These are phyloP conservation scores for Schlechtendalia chinensis DNA, from an alignment of 1,140 invertebrate species.

Conservation along the genomic window DNA sequence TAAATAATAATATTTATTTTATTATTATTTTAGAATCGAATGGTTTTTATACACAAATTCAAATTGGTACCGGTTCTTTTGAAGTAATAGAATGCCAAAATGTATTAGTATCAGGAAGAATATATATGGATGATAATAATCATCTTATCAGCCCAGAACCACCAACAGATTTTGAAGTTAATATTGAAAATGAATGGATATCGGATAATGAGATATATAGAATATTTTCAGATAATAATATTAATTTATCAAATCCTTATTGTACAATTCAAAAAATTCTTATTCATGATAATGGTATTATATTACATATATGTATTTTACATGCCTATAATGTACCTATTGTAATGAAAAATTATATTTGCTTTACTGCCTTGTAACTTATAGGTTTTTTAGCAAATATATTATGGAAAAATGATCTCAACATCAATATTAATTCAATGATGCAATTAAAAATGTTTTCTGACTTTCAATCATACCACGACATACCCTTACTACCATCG, in stretches of 20 bases:
- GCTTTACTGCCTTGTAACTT: constrained; percentile 8
- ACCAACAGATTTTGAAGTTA: constrained; percentile 7
- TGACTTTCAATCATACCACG: neutral
- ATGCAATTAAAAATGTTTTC: constrained; percentile 46
- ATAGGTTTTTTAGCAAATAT: constrained; percentile 29
- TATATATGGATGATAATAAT: constrained; percentile 5
- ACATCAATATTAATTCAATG: constrained; percentile 29
- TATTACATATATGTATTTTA: neutral
- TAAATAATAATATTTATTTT: constrained; percentile 11
- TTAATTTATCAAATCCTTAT: constrained; percentile 22
- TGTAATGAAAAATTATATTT: neutral
- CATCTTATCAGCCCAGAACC: constrained; percentile 36
- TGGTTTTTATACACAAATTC: constrained; percentile 25
- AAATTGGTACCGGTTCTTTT: neutral
- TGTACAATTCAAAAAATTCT: constrained; percentile 40
- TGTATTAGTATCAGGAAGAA: constrained; percentile 6
- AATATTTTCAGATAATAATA: constrained; percentile 24
- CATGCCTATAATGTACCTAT: neutral
- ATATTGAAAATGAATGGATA: constrained; percentile 36
- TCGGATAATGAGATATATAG: constrained; percentile 26
- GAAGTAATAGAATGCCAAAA: constrained; percentile 8
- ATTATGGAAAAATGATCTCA: constrained; percentile 32
- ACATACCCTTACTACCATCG: constrained; percentile 24
- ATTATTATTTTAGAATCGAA: constrained; percentile 22
- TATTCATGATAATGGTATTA: constrained; percentile 32